Evolutionary conservation across 2,113 vertebrate genomes (phyloP), one percentile per base, ranked within the genome.

Genomic region (Stercorarius parasiticus): DNA sequence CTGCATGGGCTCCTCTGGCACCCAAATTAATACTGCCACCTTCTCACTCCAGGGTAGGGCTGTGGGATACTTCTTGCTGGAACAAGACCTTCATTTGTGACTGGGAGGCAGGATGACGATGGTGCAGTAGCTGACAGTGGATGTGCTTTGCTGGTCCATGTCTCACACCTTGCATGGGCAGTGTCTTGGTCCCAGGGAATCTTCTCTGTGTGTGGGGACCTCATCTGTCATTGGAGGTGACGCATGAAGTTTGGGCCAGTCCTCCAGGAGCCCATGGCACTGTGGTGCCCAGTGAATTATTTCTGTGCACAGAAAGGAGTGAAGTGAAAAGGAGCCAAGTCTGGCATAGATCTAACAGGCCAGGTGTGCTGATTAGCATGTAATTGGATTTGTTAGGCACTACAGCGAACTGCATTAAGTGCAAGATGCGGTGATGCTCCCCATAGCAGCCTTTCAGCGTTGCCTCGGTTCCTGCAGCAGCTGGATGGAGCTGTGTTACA

Each of bases 371-470:
- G 42, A 88, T 95, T 62, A 90, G 84, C 71, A 9, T 71, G 82
- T 88, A 83, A 86, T 88, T 90, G 0, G 1, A 40, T 96, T 94
- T 94, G 66, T 86, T 92, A 88, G 85, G 92, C 64, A 8, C 67
- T 80, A 47, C 45, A 90, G 70, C 77, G 86, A 95, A 72, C 64
- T 91, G 81, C 69, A 84, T 76, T 85, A 71, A 69, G 78, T 67
- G 82, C 69, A 85, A 10, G 66, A 53, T 73, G 81, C 74, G 20
- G 20, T 52, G 88, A 73, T 90, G 58, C 85, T 93, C 27, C 56
- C 62, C 9, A 13, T 79, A 61, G 91, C 70, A n/a, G 10, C 56
- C 47, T 67, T 42, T 42, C 29, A 55, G 83, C 25, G 0, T 72
- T 67, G 9, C 77, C 43, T 61, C 1, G 0, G 16, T 76, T 78